Base-by-base conservation (phyloP, 35 echinoderm and acorn worm genomes). In the Ophioderma brevispina region DNA sequence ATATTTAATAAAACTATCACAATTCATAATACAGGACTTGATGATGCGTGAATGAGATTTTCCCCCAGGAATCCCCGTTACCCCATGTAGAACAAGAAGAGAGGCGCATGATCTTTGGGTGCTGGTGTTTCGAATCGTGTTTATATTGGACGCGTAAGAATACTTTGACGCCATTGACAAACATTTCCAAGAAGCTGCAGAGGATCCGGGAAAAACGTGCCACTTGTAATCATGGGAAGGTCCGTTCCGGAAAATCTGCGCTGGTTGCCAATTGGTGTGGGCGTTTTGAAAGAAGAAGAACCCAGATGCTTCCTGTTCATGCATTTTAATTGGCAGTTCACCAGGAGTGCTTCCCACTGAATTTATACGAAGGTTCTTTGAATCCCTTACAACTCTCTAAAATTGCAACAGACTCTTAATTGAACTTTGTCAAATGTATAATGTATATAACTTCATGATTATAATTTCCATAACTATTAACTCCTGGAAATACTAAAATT, bases 261-360 rank as follows among this genome's bases (percentile, higher is more conserved):
- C 55, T 97, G 75, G 85, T 97, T 13, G 95, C 95, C 30, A 97
- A 97, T 35, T 97, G 95, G 95, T 88, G 83, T 52, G 80, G 85
- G 14, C 85, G 88, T 40, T 97, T 88, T 79, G 82, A 97, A n/a
- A 70, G 92, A 97, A 46, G 79, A 92, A 32, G 83, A 97, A 39
- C 95, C 92, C n/a, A 64, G 75, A 21, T 31, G 64, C 31, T 97
- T 94, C 55, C 78, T 94, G 25, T 97, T 97, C 77, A 88, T 94
- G 59, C 95, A 97, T 89, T 97, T 97, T 40, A n/a, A 94, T 97
- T 55, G 95, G 95, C 19, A 94, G 92, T 37, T 97, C 95, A 39
- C 82, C 95, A n/a, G 95, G 75, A 97, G 95, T 82, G 95, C 95
- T 0, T 94, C 92, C 23, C 89, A 97, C 43, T 21, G 89, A 89